phyloP scores from a whole-genome alignment of 2,888 invertebrate species.

The Agrilus cyanescens region DNA sequence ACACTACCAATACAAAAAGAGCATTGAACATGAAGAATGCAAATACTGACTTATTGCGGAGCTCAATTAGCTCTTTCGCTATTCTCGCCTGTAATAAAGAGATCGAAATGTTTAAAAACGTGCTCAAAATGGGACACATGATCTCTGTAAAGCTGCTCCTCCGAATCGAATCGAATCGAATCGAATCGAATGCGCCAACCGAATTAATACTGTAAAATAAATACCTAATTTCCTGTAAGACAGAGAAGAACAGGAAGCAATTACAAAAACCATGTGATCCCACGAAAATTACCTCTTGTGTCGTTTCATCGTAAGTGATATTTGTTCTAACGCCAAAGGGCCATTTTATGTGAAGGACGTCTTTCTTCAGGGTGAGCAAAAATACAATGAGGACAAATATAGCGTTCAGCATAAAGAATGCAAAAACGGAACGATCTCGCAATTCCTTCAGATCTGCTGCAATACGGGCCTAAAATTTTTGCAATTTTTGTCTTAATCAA shows the following conservation, averaged over 20 bases:
- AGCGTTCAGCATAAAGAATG: slow-evolving; percentile 97
- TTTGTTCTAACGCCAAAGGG: slow-evolving; percentile 90
- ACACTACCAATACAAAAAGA: slow-evolving; percentile 96
- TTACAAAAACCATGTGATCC: slow-evolving; percentile 21
- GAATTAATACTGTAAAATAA: neutral
- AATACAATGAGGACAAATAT: slow-evolving; percentile 97
- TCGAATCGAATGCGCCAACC: neutral
- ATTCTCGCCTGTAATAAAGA: slow-evolving; percentile 65
- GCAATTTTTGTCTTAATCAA: slow-evolving; percentile 16
- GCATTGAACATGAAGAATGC: slow-evolving; percentile 99
- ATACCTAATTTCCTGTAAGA: neutral
- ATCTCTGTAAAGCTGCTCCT: slow-evolving; percentile 23
- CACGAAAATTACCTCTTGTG: slow-evolving; percentile 73
- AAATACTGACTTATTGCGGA: slow-evolving; percentile 94
- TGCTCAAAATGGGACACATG: slow-evolving; percentile 45
- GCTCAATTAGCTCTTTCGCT: slow-evolving; percentile 81
- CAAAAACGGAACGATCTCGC: slow-evolving; percentile 89
- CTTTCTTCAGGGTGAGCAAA: slow-evolving; percentile 96
- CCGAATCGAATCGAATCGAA: slow-evolving; percentile 1
- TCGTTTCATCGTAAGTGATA: slow-evolving; percentile 79
- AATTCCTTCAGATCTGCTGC: slow-evolving; percentile 85
- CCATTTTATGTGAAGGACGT: slow-evolving; percentile 92
- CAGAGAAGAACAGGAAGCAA: slow-evolving; percentile 1
- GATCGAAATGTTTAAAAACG: slow-evolving; percentile 33
- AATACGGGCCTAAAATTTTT: slow-evolving; percentile 74